phyloP scores from a whole-genome alignment of 2,113 vertebrate genomes.

The Platichthys flesus region DNA sequence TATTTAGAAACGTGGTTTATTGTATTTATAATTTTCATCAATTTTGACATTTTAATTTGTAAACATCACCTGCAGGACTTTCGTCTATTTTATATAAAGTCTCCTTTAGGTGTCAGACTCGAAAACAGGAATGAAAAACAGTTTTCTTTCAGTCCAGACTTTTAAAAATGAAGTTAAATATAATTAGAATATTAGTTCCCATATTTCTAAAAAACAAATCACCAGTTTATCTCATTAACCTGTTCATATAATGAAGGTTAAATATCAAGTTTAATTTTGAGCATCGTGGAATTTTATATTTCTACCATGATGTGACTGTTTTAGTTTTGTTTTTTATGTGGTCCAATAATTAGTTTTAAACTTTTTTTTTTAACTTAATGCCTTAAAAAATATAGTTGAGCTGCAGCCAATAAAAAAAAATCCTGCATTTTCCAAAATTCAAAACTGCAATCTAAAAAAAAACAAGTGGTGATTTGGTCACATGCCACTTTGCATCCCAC shows the following conservation, averaged over 20 bases:
- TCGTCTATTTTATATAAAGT: not conserved
- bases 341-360: no score
- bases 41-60: not conserved
- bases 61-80: not conserved
- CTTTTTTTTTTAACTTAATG: not conserved
- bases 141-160: not conserved
- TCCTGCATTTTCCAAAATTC: no score
- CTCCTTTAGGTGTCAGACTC: not conserved
- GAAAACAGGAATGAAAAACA: not conserved
- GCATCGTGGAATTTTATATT: not conserved
- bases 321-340: not conserved
- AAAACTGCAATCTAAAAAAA: not conserved
- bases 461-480: not conserved
- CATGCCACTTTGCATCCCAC: not conserved
- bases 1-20: not conserved
- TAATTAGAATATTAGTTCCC: not conserved
- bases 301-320: no score
- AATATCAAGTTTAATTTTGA: not conserved
- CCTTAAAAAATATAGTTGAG: not conserved
- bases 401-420: no score
- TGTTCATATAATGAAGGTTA: not conserved
- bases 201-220: not conserved
- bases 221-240: not conserved
- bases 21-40: not conserved
- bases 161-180: not conserved